phyloP scores from a whole-genome alignment of 92 coral and sea anemone genomes.

The Palythoa caribaeorum region DNA sequence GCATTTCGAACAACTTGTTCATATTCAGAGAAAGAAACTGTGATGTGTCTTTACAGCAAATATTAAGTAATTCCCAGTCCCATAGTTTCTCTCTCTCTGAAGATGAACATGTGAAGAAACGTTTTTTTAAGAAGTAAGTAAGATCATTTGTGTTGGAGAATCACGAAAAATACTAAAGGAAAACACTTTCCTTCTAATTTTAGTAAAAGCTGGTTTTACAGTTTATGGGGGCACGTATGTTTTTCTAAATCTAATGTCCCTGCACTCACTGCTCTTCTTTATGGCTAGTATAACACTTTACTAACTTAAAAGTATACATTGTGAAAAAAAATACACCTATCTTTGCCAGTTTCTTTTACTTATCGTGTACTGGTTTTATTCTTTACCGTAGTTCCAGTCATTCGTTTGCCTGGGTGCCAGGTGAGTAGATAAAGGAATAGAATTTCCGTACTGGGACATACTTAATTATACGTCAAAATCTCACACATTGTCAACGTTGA shows the following conservation, averaged over 20 bases:
- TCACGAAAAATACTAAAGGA: neutral
- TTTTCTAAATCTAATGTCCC: neutral
- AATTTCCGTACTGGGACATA: too few species aligned
- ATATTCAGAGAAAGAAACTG: too few species aligned
- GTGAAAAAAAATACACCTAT: neutral
- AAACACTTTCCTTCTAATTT: too few species aligned
- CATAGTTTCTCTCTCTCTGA: too few species aligned
- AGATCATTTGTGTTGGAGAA: neutral
- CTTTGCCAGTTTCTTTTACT: neutral
- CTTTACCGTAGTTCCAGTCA: constrained; percentile 83
- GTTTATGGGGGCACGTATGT: too few species aligned
- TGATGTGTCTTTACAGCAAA: too few species aligned
- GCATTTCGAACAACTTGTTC: too few species aligned
- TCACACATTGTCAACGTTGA: too few species aligned
- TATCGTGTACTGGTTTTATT: neutral
- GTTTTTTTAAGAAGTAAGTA: too few species aligned
- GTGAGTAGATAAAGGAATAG: constrained; percentile 40
- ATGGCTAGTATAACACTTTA: neutral
- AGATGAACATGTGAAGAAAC: too few species aligned
- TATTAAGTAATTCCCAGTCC: too few species aligned
- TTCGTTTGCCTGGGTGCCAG: constrained; percentile 97
- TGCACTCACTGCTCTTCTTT: neutral
- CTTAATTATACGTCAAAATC: neutral
- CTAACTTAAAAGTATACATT: neutral
- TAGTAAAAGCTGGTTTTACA: too few species aligned